Evolutionary conservation across 2,113 vertebrate species (phyloP), one percentile per base, ranked within the genome.

Genomic region (Tetrao urogallus): DNA sequence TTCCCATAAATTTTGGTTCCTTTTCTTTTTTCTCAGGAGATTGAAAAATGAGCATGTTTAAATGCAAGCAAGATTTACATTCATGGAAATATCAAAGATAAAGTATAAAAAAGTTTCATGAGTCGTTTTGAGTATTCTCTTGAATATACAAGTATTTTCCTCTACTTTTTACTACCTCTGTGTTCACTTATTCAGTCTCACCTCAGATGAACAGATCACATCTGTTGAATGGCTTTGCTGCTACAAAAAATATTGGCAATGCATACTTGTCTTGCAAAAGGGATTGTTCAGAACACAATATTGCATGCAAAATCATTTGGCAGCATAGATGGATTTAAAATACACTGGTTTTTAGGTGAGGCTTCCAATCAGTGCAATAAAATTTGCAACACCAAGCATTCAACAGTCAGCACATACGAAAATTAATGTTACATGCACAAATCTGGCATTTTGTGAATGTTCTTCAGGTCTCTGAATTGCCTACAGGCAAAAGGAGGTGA

Each of bases 401-500:
- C 75, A 86, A 14, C 19, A 58, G 38, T 22, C 45, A 73, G 61
- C 67, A 75, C n/a, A 38, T 28, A 30, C 34, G 16, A 83, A 91
- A 95, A 80, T 83, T 91, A 71, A 88, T 91, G 75, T 57, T 81
- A 11, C 30, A 27, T 69, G 48, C 70, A 71, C 13, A 80, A 42
- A 77, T 84, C 61, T 75, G n/a, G 88, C 43, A 54, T 88, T 38
- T 71, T 81, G 63, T 47, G 77, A 82, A 81, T 72, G 40, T 86
- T 89, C 69, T 81, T 83, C 36, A 71, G 15, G 86, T 73, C 21
- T 86, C 73, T 80, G 47, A 88, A 89, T 47, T 92, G 48, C 66
- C 80, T 89, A 72, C 74, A 87, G 94, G 58, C 34, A 82, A 91
- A 69, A 89, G 47, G 57, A 75, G 82, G 43, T 87, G 87, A 89